phyloP scores from a whole-genome alignment of 2,113 vertebrate species.

The Petromus typicus region DNA sequence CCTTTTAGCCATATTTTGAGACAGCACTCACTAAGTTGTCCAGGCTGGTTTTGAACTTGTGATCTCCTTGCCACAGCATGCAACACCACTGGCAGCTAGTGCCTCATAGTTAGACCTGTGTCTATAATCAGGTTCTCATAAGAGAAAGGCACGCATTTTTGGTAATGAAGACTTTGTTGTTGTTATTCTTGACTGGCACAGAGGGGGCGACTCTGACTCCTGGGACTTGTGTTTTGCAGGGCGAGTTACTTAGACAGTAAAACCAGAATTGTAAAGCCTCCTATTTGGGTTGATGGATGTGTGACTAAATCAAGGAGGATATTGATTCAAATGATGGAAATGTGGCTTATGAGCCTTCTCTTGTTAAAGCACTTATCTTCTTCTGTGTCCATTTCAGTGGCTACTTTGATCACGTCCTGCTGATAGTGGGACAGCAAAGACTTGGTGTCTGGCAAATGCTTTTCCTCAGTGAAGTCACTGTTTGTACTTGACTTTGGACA shows the following conservation, averaged over 20 bases:
- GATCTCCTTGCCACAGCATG: neutral
- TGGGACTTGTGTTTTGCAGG: neutral
- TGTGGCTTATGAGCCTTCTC: neutral
- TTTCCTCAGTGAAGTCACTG: neutral
- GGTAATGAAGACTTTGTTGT: neutral
- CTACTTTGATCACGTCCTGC: neutral
- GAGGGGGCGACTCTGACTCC: neutral
- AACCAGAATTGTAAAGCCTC: constrained; percentile 25
- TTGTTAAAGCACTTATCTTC: neutral
- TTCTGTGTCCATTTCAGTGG: neutral
- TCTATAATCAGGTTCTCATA: neutral
- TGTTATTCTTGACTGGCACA: neutral
- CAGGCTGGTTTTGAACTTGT: neutral
- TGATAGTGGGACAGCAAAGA: neutral
- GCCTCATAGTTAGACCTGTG: neutral
- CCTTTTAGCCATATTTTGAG: neutral
- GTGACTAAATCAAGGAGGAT: neutral
- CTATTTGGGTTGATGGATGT: neutral
- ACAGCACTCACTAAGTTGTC: neutral
- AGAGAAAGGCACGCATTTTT: neutral
- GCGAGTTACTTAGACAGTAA: constrained; percentile 11
- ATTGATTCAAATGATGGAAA: neutral
- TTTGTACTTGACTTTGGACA: neutral
- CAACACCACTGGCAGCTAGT: neutral
- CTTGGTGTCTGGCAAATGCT: constrained; percentile 35